Percentiles rank a stretch among this genome's conserved stretches.
Conservation (phyloP, 2,888 invertebrate genomes). For the Leptopilina syphax region DNA sequence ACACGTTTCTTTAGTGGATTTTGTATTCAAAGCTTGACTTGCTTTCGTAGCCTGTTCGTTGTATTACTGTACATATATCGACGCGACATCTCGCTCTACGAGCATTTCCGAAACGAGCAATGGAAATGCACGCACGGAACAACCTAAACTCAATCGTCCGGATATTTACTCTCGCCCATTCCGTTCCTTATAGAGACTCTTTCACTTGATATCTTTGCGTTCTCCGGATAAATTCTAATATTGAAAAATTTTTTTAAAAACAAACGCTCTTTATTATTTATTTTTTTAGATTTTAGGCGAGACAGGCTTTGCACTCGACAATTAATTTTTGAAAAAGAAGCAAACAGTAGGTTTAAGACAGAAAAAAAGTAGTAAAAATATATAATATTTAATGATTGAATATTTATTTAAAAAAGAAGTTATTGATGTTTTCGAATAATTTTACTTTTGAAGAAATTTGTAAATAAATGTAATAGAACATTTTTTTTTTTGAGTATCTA, state of each 20-base stretch:
- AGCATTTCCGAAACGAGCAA: slow-evolving; percentile 36
- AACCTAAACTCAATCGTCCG: slow-evolving; percentile 39
- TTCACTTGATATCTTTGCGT: slow-evolving; percentile 9
- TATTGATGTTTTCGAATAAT: too few species aligned
- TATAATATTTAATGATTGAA: too few species aligned
- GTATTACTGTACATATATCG: slow-evolving; percentile 60
- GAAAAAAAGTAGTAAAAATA: too few species aligned
- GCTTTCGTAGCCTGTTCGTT: slow-evolving; percentile 57
- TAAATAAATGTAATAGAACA: too few species aligned
- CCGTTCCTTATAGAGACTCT: slow-evolving; percentile 13
- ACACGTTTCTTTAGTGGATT: slow-evolving; percentile 64
- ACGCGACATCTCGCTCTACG: slow-evolving; percentile 60
- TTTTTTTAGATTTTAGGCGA: too few species aligned
- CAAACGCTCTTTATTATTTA: too few species aligned
- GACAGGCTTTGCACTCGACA: too few species aligned
- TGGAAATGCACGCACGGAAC: slow-evolving; percentile 37
- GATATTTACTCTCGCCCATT: slow-evolving; percentile 27
- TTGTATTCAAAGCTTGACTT: slow-evolving; percentile 61
- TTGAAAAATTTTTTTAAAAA: neutral
- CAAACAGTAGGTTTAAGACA: too few species aligned
- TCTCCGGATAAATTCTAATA: slow-evolving; percentile 6
- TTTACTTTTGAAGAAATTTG: too few species aligned
- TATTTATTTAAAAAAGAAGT: too few species aligned
- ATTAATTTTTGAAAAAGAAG: too few species aligned
- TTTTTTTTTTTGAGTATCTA: too few species aligned